Evolutionary conservation across 2,888 invertebrate species (phyloP).

Genomic region (Microctonus hyperodae): DNA sequence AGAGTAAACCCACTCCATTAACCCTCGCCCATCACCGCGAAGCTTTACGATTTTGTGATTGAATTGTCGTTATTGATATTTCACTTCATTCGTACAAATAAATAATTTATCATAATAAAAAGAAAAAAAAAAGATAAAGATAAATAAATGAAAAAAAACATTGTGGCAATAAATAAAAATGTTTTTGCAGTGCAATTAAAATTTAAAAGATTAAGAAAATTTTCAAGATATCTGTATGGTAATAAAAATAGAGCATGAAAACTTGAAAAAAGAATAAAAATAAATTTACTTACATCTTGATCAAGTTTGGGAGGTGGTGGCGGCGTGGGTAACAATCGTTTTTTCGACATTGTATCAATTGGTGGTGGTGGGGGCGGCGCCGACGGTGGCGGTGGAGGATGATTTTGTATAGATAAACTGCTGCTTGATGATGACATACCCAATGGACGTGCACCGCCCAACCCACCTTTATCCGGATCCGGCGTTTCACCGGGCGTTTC

Average conservation of each 20-base stretch:
- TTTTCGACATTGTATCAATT: slow-evolving; percentile 63
- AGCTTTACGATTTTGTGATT: not conserved
- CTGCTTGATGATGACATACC: slow-evolving; percentile 69
- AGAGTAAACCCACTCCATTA: slow-evolving; percentile 21
- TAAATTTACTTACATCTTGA: slow-evolving; percentile 66
- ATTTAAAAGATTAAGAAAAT: not conserved
- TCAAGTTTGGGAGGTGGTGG: slow-evolving; percentile 69
- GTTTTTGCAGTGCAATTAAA: slow-evolving; percentile 35
- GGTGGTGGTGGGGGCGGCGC: slow-evolving; percentile 65
- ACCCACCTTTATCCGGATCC: slow-evolving; percentile 76
- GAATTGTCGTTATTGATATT: not conserved
- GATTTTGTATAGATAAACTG: slow-evolving; percentile 56
- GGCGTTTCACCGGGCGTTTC: slow-evolving; percentile 83
- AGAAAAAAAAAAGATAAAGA: slow-evolving; percentile 33
- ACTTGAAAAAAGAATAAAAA: slow-evolving; percentile 20
- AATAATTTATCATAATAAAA: slow-evolving; percentile 39
- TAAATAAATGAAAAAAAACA: slow-evolving; percentile 30
- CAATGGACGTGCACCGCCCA: slow-evolving; percentile 81
- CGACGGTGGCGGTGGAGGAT: slow-evolving; percentile 66
- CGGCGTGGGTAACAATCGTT: slow-evolving; percentile 68
- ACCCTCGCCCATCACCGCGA: slow-evolving; percentile 27
- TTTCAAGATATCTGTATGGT: not conserved
- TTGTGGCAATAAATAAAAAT: slow-evolving; percentile 36
- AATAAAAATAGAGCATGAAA: not conserved
- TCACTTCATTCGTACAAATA: slow-evolving; percentile 4